These are phyloP conservation scores for Suricata suricatta DNA, from an alignment of 2,113 vertebrate species.

Conservation along the genomic window DNA sequence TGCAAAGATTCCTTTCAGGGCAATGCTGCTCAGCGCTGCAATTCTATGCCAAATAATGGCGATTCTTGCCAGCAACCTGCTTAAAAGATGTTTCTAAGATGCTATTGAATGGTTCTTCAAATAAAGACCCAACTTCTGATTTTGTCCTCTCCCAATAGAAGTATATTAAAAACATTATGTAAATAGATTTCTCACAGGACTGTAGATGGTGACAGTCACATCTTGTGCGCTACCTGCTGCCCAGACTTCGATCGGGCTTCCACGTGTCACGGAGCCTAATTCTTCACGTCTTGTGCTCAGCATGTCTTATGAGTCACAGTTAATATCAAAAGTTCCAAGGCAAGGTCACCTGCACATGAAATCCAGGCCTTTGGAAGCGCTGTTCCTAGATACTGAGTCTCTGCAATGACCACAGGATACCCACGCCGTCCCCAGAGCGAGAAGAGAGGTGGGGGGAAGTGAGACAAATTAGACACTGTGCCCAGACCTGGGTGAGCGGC, in stretches of 20 bases:
- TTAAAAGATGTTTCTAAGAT: not conserved
- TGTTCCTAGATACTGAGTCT: not conserved
- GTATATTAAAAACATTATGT: not conserved
- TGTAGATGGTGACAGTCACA: not conserved
- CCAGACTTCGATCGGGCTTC: not conserved
- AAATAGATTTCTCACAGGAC: not conserved
- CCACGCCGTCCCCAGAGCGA: not conserved
- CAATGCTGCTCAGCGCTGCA: not conserved
- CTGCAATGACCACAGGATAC: rapidly evolving
- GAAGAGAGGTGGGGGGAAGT: not conserved
- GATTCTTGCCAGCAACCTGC: not conserved
- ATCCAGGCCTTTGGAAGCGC: not conserved
- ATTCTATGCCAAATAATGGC: not conserved
- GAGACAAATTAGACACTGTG: not conserved
- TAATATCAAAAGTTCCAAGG: not conserved
- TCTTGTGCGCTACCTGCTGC: rapidly evolving
- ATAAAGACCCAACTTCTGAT: not conserved
- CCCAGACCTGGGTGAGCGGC: not conserved
- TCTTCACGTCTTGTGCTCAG: not conserved
- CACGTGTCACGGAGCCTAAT: rapidly evolving
- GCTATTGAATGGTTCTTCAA: not conserved
- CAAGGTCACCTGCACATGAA: not conserved
- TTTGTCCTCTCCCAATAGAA: not conserved
- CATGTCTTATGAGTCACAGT: not conserved
- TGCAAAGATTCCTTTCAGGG: not conserved